Evolutionary conservation across 2,797 vertebrate genomes (phyloP), one percentile per base, ranked within the genome.

Genomic region (Neostethus bicornis): DNA sequence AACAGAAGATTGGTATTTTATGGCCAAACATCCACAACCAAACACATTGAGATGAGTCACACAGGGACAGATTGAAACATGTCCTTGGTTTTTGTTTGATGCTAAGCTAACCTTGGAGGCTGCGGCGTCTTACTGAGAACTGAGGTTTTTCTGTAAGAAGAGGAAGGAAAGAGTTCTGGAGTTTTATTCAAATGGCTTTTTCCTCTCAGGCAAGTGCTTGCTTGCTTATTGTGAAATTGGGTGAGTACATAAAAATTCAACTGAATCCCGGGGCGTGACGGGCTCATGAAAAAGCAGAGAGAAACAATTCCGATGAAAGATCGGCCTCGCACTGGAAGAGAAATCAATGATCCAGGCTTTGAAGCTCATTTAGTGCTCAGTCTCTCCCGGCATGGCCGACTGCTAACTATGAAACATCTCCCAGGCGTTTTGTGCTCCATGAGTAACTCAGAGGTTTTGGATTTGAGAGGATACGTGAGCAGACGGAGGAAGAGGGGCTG

Each of bases 21-120:
- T 2, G 8, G 20, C 17, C 21, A 16, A 44, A 52, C 17, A 45
- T 48, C 4, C 25, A 21, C 29, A 31, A 13, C 28, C 10, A 29
- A 29, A 11, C 28, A 10, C 28, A 31, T 7, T 2, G 4, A 35
- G 34, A 35, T 16, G n/a, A 34, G 32, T n/a, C 34, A 7, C 21
- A 32, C 8, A 23, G 44, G 11, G 72, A 85, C 71, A 73, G 73
- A 77, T 24, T 60, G 55, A 76, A 84, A 79, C 68, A 65, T 6
- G 16, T 34, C 4, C 43, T 55, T 24, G 49, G 26, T 71, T 59
- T 75, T 61, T 80, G 67, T 61, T 71, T 73, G 76, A 66, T 80
- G 13, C 67, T 48, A 21, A 12, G 74, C 53, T 68, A 66, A 80
- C 77, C 69, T 69, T 47, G 50, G 70, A 60, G 52, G 51, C 53